Percentiles rank a stretch among this genome's conserved stretches.
These are phyloP conservation scores for Tiliacea citrago DNA, from an alignment of 2,888 invertebrate genomes.

Conservation along the genomic window DNA sequence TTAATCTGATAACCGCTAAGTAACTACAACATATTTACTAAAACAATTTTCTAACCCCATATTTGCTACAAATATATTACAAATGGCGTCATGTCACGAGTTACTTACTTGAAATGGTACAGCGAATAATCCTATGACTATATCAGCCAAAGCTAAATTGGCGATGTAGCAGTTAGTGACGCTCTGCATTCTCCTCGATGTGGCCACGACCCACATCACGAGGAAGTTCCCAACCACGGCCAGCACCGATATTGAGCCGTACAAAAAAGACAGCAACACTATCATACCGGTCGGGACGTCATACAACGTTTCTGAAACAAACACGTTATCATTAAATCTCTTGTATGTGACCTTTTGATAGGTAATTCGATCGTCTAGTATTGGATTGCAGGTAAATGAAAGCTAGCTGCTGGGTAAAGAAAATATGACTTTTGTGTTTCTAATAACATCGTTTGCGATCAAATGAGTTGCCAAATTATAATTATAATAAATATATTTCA, in stretches of 20 bases:
- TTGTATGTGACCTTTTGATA: conserved; percentile 30
- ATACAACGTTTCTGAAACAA: conserved; percentile 91
- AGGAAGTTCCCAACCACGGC: conserved; percentile 95
- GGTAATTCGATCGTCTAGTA: conserved; percentile 29
- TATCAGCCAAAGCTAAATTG: conserved; percentile 96
- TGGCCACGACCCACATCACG: conserved; percentile 96
- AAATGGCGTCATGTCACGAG: conserved; percentile 45
- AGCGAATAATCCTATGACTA: conserved; percentile 96
- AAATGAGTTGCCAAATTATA: conserved; percentile 10
- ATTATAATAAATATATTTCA: conserved; percentile 19
- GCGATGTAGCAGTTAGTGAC: conserved; percentile 97
- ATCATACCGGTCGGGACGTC: conserved; percentile 94
- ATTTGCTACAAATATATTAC: conserved; percentile 26
- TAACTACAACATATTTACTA: conserved; percentile 34
- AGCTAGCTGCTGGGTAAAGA: conserved; percentile 1
- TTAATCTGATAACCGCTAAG: conserved; percentile 11
- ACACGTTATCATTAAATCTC: conserved; percentile 30
- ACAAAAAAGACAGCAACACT: conserved; percentile 93
- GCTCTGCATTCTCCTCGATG: conserved; percentile 94
- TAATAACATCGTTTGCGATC: conserved; percentile 26
- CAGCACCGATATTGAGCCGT: conserved; percentile 95
- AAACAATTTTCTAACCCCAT: conserved; percentile 38
- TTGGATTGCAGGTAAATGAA: conserved; percentile 31
- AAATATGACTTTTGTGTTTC: conserved; percentile 32
- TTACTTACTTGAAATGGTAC: conserved; percentile 93